phyloP scores from a whole-genome alignment of 2,113 vertebrate species.

The Antechinus flavipes region DNA sequence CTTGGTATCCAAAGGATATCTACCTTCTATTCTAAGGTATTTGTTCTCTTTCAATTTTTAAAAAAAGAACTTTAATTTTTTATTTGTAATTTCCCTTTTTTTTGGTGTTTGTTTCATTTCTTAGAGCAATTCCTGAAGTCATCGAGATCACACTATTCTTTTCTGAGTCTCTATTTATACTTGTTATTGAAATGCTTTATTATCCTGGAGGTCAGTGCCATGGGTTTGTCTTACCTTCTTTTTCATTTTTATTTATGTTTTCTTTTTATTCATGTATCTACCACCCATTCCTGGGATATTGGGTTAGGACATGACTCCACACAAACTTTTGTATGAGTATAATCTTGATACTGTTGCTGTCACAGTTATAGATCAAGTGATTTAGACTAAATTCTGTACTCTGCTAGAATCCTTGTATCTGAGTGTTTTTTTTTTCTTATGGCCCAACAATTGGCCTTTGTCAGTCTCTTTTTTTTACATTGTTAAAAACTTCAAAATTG shows the following conservation, averaged over 20 bases:
- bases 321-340: not conserved
- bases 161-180: not conserved
- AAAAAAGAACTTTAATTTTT: not conserved
- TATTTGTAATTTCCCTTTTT: not conserved
- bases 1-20: not conserved
- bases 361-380: not conserved
- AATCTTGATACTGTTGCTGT: not conserved
- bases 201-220: not conserved
- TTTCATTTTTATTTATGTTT: not conserved
- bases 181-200: not conserved
- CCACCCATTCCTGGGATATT: not conserved
- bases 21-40: not conserved
- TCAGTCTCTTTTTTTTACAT: too few species aligned
- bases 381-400: not conserved
- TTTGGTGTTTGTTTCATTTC: not conserved
- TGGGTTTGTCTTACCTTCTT: not conserved
- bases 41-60: not conserved
- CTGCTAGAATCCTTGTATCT: not conserved
- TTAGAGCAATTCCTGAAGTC: not conserved
- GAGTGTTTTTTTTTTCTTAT: too few species aligned
- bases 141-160: not conserved
- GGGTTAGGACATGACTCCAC: not conserved
- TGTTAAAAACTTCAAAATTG: too few species aligned
- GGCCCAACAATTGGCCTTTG: too few species aligned
- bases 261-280: not conserved